Conservation (phyloP, 2,797 vertebrate genomes). For the Australoheros facetus region DNA sequence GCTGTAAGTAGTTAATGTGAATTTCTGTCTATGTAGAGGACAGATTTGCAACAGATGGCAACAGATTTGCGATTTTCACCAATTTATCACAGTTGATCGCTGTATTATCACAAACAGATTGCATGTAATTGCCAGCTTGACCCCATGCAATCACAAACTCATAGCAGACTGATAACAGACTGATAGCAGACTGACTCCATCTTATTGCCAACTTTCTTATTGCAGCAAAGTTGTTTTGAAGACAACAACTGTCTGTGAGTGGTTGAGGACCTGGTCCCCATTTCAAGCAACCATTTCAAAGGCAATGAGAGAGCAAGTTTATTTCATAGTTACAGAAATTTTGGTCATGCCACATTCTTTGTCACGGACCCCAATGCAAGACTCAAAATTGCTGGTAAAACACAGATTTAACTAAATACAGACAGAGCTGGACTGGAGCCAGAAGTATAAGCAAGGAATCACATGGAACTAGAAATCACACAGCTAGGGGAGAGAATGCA, state of each 20-base stretch:
- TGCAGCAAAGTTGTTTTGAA: not conserved
- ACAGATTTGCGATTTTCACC: not conserved
- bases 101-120: constrained; percentile 3
- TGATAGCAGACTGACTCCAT: not conserved
- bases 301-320: not conserved
- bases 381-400: too few relatives aligned
- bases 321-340: not conserved
- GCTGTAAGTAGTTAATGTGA: not conserved
- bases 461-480: too few relatives aligned
- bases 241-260: not conserved
- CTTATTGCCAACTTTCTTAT: not conserved
- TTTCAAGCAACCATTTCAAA: not conserved
- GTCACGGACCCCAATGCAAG: too few relatives aligned
- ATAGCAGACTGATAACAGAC: constrained; percentile 1
- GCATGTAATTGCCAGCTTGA: not conserved
- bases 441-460: too few relatives aligned
- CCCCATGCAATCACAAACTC: not conserved
- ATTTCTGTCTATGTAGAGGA: not conserved
- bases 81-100: constrained; percentile 3
- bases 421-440: too few relatives aligned
- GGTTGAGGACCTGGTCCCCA: too few relatives aligned
- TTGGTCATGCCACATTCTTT: not conserved
- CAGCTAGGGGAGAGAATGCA: too few relatives aligned
- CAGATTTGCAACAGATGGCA: not conserved
- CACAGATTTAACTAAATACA: too few relatives aligned